Evolutionary conservation across 2,888 invertebrate species (phyloP).

Genomic region (Lepidochrysops patricia): DNA sequence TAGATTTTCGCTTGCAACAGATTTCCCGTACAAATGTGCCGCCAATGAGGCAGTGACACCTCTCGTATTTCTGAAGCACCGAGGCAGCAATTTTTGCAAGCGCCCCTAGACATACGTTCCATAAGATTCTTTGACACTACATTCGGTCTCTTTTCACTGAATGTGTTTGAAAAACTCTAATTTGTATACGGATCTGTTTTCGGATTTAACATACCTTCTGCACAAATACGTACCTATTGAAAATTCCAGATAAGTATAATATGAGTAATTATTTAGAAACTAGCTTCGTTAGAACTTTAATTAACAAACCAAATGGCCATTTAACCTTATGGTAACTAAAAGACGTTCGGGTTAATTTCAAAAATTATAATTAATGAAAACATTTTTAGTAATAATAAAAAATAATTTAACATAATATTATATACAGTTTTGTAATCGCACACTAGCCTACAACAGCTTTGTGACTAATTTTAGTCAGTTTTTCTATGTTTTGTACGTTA

Average conservation of each 20-base stretch:
- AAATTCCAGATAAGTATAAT: not conserved
- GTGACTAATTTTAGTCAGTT: too few species aligned
- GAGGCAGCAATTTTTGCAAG: slow-evolving; percentile 2
- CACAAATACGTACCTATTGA: not conserved
- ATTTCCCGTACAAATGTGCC: not conserved
- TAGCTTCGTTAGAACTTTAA: too few species aligned
- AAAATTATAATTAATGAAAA: too few species aligned
- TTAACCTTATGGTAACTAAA: too few species aligned
- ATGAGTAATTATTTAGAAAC: not conserved
- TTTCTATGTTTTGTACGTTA: too few species aligned
- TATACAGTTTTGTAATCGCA: too few species aligned
- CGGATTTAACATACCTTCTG: not conserved
- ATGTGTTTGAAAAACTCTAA: slow-evolving; percentile 1
- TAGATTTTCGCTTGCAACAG: not conserved
- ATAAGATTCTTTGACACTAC: slow-evolving; percentile 2
- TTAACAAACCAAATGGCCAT: too few species aligned
- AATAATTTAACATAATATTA: too few species aligned
- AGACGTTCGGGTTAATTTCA: too few species aligned
- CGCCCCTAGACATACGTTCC: not conserved
- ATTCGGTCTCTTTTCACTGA: slow-evolving; percentile 3
- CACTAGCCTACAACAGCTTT: too few species aligned
- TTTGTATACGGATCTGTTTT: not conserved
- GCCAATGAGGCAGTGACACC: not conserved
- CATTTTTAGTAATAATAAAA: too few species aligned
- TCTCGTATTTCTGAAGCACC: slow-evolving; percentile 1